phyloP scores from a whole-genome alignment of 1,140 invertebrate genomes.

The Drosophila lini region DNA sequence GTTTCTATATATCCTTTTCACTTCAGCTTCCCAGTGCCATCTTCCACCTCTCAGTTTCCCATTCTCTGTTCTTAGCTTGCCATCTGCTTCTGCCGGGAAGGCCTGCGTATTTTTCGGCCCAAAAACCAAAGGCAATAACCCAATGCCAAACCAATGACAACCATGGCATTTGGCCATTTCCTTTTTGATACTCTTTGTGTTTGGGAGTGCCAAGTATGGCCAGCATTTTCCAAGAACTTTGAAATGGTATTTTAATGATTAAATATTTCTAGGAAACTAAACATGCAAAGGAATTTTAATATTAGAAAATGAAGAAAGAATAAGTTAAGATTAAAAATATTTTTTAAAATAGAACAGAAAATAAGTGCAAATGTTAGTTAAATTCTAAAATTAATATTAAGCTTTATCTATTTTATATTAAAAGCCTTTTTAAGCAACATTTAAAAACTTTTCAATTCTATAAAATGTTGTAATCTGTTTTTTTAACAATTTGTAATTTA shows the following conservation, averaged over 20 bases:
- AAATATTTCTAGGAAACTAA: background rate
- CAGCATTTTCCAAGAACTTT: background rate
- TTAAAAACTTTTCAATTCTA: no score
- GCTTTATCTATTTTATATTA: no score
- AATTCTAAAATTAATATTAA: no score
- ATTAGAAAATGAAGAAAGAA: background rate
- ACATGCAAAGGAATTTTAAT: background rate
- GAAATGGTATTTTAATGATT: background rate
- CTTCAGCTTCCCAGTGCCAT: background rate
- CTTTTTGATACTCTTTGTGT: conserved; percentile 5
- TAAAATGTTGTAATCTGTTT: background rate
- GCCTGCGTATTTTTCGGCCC: conserved; percentile 6
- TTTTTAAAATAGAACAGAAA: background rate
- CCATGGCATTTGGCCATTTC: conserved; percentile 31
- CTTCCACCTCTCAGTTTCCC: no score
- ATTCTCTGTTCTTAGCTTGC: background rate
- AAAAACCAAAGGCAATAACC: conserved; percentile 27
- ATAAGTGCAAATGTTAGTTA: background rate
- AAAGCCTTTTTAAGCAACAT: no score
- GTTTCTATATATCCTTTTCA: conserved; percentile 16
- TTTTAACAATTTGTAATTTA: no score
- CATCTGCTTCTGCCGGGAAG: conserved; percentile 13
- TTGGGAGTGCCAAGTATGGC: background rate
- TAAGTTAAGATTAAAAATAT: background rate
- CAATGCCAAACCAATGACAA: conserved; percentile 34